Conservation (phyloP, 2,888 invertebrate species). For the Drosophila hamatofila region DNA sequence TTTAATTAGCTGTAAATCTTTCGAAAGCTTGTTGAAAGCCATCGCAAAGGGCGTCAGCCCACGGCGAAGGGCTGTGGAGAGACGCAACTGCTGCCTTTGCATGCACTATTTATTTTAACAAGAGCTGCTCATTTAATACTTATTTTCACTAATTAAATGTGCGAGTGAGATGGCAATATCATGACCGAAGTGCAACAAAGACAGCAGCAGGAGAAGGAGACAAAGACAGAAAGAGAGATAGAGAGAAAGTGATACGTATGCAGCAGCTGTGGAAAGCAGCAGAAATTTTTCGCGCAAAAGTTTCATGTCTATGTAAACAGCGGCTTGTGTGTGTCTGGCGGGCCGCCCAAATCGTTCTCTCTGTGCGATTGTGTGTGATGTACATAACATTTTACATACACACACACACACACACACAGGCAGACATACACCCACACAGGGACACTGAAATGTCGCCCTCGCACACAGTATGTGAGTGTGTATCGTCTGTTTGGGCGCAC, state of each 20-base stretch:
- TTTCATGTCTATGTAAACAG: constrained; percentile 81
- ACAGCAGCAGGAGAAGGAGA: not conserved
- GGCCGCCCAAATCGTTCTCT: constrained; percentile 36
- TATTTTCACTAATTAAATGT: constrained; percentile 81
- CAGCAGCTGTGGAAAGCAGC: constrained; percentile 52
- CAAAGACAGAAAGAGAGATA: not conserved
- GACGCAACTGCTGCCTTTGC: constrained; percentile 56
- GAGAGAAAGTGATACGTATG: constrained; percentile 16
- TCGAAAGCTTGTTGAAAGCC: constrained; percentile 47
- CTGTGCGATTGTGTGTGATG: not conserved
- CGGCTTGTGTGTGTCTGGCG: constrained; percentile 70
- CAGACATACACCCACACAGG: not conserved
- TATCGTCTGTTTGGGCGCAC: constrained; percentile 72
- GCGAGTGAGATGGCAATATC: constrained; percentile 31
- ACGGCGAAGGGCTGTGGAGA: not conserved
- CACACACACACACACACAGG: not conserved
- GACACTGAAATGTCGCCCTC: not conserved
- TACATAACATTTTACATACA: constrained; percentile 34
- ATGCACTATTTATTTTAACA: constrained; percentile 81
- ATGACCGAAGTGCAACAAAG: not conserved
- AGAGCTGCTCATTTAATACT: constrained; percentile 80
- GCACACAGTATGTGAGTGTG: constrained; percentile 40
- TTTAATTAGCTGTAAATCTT: constrained; percentile 77
- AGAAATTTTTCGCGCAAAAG: constrained; percentile 71
- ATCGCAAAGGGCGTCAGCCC: constrained; percentile 3